Evolutionary conservation across 2,113 vertebrate species (phyloP), one percentile per base, ranked within the genome.

Genomic region (Ictidomys tridecemlineatus): DNA sequence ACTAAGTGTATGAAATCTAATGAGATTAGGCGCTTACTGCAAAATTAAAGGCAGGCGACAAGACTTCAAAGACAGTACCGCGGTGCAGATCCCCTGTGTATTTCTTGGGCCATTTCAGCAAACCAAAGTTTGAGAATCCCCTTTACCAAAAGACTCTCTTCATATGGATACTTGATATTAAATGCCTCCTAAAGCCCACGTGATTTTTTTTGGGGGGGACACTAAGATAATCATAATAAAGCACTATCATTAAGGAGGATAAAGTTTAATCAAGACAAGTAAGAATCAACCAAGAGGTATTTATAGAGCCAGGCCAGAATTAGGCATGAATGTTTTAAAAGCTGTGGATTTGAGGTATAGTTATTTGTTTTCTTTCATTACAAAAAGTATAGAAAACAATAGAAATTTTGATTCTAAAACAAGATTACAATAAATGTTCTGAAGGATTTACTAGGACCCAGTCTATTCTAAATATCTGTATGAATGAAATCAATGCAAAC

Each of bases 1-100:
- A 98, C 89, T 96, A 87, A 97, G 97, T 95, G 96, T 97, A 98
- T 97, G 98, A 98, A 98, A 98, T 96, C 98, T 98, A 98, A 98
- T 96, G 97, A 98, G 98, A 98, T 98, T 98, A 98, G 93, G 97
- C 96, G 97, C 97, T 98, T 94, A 37, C 96, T 98, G 97, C 86
- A 98, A 97, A 97, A 98, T 97, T 97, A 97, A 98, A 98, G 97
- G 89, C 95, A 98, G 96, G 98, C 98, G 73, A 97, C 98, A 89
- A 91, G 95, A 89, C 97, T 98, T 98, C 97, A 98, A 95, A 98
- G 98, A 96, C 93, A 45, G 77, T 34, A 90, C 86, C 65, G 91
- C 96, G 80, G 85, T 89, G 92, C 93, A 98, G 98, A 98, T 98
- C 95, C 93, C 96, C 61, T 53, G 91, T 95, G 14, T 94, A 84